phyloP scores from a whole-genome alignment of 2,888 invertebrate species.

The Scaptomyza caliginosa region DNA sequence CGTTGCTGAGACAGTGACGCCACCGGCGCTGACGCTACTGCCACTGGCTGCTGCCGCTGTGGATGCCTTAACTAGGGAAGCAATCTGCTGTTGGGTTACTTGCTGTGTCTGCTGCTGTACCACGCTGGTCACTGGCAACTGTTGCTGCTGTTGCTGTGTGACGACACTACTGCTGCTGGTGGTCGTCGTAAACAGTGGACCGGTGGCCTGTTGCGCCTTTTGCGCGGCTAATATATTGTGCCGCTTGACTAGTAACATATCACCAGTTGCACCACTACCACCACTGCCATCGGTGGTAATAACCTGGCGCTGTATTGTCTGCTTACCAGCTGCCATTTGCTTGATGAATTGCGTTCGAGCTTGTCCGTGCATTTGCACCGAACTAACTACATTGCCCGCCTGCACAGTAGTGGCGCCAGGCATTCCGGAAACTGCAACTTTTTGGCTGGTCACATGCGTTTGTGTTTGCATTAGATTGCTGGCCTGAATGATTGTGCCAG shows the following conservation, averaged over 20 bases:
- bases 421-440: constrained; percentile 83
- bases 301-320: constrained; percentile 85
- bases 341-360: constrained; percentile 83
- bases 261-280: constrained; percentile 83
- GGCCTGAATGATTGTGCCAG: constrained; percentile 83
- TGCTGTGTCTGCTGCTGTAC: constrained; percentile 84
- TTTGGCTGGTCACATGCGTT: constrained; percentile 83
- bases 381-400: constrained; percentile 81
- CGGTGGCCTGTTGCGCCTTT: constrained; percentile 83
- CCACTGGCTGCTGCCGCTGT: constrained; percentile 81
- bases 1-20: constrained; percentile 80
- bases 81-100: constrained; percentile 81
- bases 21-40: constrained; percentile 67
- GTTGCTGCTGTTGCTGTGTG: constrained; percentile 84
- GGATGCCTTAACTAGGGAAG: constrained; percentile 83
- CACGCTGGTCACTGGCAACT: constrained; percentile 68
- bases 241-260: constrained; percentile 86
- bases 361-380: constrained; percentile 85
- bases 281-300: constrained; percentile 85
- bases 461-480: constrained; percentile 80
- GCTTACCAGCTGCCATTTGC: constrained; percentile 83
- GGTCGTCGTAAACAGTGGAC: constrained; percentile 85
- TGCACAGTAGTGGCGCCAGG: constrained; percentile 65
- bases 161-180: constrained; percentile 30
- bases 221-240: constrained; percentile 83